Percentiles rank a stretch among this genome's conserved stretches.
These are phyloP conservation scores for Ovibos moschatus DNA, from an alignment of 2,113 vertebrate species.

Conservation along the genomic window DNA sequence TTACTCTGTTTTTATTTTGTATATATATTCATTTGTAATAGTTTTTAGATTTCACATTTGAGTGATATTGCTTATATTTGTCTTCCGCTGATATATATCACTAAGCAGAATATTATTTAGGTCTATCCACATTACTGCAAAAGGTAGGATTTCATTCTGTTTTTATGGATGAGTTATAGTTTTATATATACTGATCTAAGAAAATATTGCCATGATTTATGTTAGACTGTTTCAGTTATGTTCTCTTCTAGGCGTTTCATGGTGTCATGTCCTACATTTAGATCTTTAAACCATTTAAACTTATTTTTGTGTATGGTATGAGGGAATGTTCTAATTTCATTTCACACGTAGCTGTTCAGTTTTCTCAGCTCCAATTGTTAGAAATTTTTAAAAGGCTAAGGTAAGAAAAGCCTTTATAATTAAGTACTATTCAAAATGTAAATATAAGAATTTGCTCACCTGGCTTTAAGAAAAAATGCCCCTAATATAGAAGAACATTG, in stretches of 20 bases:
- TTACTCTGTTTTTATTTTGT: neutral
- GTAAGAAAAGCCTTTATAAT: neutral
- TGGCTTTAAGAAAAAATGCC: neutral
- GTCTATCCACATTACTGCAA: neutral
- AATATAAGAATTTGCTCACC: neutral
- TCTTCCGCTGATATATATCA: neutral
- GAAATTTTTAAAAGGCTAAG: neutral
- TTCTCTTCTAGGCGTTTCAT: neutral
- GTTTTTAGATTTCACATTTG: neutral
- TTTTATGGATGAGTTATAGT: neutral
- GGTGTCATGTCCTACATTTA: neutral
- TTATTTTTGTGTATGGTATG: neutral
- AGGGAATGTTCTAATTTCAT: neutral
- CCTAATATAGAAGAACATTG: neutral
- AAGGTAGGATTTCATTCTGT: neutral
- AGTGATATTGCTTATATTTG: neutral
- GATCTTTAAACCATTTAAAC: neutral
- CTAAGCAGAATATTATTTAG: neutral
- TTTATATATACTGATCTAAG: neutral
- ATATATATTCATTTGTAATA: neutral
- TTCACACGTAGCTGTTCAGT: neutral
- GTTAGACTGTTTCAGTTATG: neutral
- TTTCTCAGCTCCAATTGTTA: neutral
- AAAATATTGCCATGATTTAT: neutral
- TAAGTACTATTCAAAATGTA: neutral